Evolutionary conservation across 2,113 vertebrate species (phyloP), one percentile per base, ranked within the genome.

Genomic region (Motacilla alba): DNA sequence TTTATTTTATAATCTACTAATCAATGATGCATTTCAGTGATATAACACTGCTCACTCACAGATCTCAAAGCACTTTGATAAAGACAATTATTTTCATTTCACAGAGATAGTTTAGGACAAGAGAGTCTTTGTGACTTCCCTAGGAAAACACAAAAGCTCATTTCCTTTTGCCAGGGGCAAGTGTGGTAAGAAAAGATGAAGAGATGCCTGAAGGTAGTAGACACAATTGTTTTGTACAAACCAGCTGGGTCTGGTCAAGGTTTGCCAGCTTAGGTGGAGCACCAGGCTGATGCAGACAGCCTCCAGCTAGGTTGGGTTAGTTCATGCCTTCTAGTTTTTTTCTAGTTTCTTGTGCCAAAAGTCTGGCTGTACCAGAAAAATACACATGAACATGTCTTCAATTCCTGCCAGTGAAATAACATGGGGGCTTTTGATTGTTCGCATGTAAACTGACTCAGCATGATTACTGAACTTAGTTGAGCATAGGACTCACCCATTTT

Each of bases 1-100:
- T 87, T 92, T 59, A 63, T 87, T 89, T 72, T 70, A 39, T 55
- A 81, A 39, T 53, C 9, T 55, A 56, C 60, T 83, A 7, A 47
- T 30, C 3, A 2, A 21, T 67, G 8, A 52, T 92, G 22, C 44
- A 33, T 89, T 92, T 91, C 46, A 72, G 27, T 75, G 52, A 60
- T 74, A 50, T 8, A 92, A 58, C 16, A 56, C 41, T 60, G 39
- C 53, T 89, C 14, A 56, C 47, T 53, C 56, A 87, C 52, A 89
- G 20, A 74, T 68, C 66, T 75, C 62, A 75, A 81, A 75, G 21
- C 28, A 41, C 12, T 49, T 82, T 8, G 18, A 82, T 77, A 95
- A 88, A 90, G 70, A 70, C 0, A 2, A 74, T 92, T 84, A 58
- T 84, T 95, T 93, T 75, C 21, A 68, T 94, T 87, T 90, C 22